Evolutionary conservation across 2,888 invertebrate species (phyloP), one percentile per base, ranked within the genome.

Genomic region (Lymantria dispar): DNA sequence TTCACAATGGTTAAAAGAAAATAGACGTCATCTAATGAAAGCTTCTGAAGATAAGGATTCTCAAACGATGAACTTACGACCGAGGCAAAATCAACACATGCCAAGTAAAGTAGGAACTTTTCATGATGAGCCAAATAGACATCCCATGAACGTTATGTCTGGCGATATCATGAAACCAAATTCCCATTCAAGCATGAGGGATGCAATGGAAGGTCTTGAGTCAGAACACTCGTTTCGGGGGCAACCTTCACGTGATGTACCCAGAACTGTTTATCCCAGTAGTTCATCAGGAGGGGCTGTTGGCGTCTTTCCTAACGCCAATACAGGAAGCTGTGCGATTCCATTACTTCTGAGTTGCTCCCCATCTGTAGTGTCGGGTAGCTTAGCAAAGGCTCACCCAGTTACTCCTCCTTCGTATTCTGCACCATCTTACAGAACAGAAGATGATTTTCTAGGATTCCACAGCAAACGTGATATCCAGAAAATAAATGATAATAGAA

Each of bases 291-390:
- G 76, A 3, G 58, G 64, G 30, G 82, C 85, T 1, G 78, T 87
- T 10, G 87, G 89, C 1, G 63, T 89, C 33, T 90, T 88, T 64
- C 87, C 88, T 1, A 80, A 80, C 45, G 85, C 87, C n/a, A 83
- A 82, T 47, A 68, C 78, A 9, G 83, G 85, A n/a, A 72, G 79
- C 13, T 90, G 89, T 50, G 87, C 80, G 8, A 84, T 91, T 33
- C 91, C 91, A 2, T 62, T 91, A 45, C 68, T 91, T 30, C 64
- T 91, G 40, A 90, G 90, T 64, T 91, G 90, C 63, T 85, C 85
- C 0, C 91, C 91, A 1, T 81, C 83, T 0, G 83, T 91, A 8
- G 82, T 83, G 0, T 76, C 83, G 9, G 89, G 89, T 7, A 85
- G 78, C 53, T 64, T 87, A 55, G 78, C 85, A 7, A 85, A 85